Evolutionary conservation across 2,797 vertebrate species (phyloP), one percentile per base, ranked within the genome.

Genomic region (Channallabes apus): DNA sequence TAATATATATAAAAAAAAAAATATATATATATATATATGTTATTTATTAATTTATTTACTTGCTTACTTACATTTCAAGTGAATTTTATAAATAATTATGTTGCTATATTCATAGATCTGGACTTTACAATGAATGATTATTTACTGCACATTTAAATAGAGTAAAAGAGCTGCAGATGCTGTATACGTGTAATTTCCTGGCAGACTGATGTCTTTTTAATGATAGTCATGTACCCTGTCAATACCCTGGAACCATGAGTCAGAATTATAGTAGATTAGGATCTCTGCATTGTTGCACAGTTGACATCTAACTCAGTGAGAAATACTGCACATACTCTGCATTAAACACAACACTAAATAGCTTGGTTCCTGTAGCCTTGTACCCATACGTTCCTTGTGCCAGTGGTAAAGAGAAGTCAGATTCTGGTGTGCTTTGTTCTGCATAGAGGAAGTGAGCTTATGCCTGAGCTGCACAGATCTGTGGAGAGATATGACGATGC

Each of bases 401-500:
- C 54, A 77, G 18, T 78, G n/a, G 61, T 38, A 68, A 58, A 56
- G 18, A 24, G 27, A 80, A 24, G 20, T 61, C 77, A 81, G 65
- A 86, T 65, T 80, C 41, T 67, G 51, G 17, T 80, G 71, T 61
- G 80, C 22, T 41, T n/a, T 51, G 62, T 84, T 85, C 54, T 75
- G 59, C 38, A 59, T 27, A 80, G 54, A 69, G 61, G 32, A 79
- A 80, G 85, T 80, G 46, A 78, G 84, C 51, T 73, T 87, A 88
- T 75, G 71, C 79, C 51, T 86, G 76, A 77, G 77, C 83, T 86
- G 84, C 87, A 80, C 32, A 65, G 73, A 89, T 84, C 80, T 84
- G 84, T 85, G 35, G 3, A 51, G n/a, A 68, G 56, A 85, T 73
- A 67, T 38, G 61, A 32, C 27, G 1, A 54, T 20, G 78, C 79